These are phyloP conservation scores for Lerista edwardsae DNA, from an alignment of 2,797 vertebrate genomes.

Conservation along the genomic window DNA sequence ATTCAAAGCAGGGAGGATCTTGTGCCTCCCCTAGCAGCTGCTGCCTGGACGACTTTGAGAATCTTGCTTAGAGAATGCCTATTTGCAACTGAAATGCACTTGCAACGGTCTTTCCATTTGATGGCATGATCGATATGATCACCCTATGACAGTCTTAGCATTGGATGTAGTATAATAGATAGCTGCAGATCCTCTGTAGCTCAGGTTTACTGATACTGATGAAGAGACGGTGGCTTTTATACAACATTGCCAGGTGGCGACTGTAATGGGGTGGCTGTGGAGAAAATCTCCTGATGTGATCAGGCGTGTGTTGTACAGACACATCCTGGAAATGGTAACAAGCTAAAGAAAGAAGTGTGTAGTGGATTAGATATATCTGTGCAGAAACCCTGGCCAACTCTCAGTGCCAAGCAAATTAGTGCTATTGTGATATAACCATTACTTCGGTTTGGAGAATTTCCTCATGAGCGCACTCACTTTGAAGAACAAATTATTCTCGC, in stretches of 20 bases:
- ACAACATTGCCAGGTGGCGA: background rate
- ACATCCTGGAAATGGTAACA: conserved; percentile 10
- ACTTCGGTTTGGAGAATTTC: conserved; percentile 28
- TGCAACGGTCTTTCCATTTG: background rate
- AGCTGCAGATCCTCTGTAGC: background rate
- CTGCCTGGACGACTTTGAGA: background rate
- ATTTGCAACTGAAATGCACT: background rate
- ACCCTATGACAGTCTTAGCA: background rate
- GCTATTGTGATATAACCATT: conserved; percentile 9
- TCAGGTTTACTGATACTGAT: conserved; percentile 1
- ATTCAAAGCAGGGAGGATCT: background rate
- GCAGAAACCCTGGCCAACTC: conserved; percentile 26
- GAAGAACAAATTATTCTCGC: conserved; percentile 40
- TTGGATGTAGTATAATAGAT: background rate
- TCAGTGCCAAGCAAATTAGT: conserved; percentile 36
- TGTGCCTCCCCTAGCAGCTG: background rate
- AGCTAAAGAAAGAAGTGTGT: conserved; percentile 4
- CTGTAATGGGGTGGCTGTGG: background rate
- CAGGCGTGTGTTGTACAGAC: conserved; percentile 11
- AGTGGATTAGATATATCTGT: conserved; percentile 18
- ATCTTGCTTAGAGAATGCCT: background rate
- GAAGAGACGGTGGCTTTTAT: conserved; percentile 20
- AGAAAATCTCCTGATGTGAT: background rate
- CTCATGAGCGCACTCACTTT: background rate
- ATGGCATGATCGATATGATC: background rate